A percentile compares a stretch with the other conserved stretches of the same genome.
phyloP scores from a whole-genome alignment of 2,113 vertebrate species.

The Zosterops japonicus region DNA sequence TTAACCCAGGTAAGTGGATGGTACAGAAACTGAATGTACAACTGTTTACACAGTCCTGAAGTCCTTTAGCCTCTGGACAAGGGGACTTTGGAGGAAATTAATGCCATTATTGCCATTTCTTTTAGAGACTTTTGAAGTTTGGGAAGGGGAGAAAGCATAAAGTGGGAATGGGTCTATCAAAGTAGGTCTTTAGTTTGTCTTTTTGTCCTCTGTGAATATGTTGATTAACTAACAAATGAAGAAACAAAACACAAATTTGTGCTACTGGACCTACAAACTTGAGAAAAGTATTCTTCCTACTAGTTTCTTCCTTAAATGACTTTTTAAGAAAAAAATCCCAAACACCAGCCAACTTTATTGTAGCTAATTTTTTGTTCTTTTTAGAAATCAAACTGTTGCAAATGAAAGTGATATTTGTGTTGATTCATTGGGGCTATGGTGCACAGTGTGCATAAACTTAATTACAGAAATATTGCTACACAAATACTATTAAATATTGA shows the following conservation, averaged over 20 bases:
- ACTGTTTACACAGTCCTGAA: not conserved
- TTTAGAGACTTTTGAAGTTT: not conserved
- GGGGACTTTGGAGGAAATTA: not conserved
- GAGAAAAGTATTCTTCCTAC: not conserved
- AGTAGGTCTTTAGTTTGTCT: not conserved
- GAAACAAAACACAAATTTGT: not conserved
- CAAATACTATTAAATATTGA: conserved; percentile 15
- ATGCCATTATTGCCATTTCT: not conserved
- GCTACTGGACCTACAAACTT: not conserved
- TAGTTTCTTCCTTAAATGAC: conserved; percentile 34
- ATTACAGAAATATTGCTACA: not conserved
- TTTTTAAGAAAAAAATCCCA: not conserved
- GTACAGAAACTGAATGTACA: not conserved
- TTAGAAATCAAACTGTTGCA: not conserved
- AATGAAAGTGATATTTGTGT: not conserved
- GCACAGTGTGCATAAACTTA: not conserved
- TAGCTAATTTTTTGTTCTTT: conserved; percentile 19
- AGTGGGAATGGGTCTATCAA: not conserved
- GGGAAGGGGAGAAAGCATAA: not conserved
- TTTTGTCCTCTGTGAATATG: rapidly evolving
- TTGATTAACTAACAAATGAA: not conserved
- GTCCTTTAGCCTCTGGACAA: not conserved
- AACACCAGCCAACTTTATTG: not conserved
- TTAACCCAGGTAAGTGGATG: not conserved
- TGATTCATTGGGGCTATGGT: not conserved